Conservation (phyloP, 2,888 invertebrate species). For the Chrysomela aeneicollis region DNA sequence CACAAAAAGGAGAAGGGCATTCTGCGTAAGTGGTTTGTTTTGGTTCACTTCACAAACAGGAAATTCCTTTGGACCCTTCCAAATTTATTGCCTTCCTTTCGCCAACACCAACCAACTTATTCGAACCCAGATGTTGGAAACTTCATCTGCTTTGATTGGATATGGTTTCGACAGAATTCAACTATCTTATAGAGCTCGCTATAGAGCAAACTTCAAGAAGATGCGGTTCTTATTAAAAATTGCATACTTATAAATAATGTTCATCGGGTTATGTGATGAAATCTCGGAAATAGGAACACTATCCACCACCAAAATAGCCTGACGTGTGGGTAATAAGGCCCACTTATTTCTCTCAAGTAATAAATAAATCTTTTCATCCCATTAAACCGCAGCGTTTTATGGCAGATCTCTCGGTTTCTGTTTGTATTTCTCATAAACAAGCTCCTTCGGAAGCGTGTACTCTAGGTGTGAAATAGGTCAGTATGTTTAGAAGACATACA, state of each 20-base stretch:
- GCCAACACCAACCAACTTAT: neutral
- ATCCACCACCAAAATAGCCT: neutral
- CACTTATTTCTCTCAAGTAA: conserved; percentile 9
- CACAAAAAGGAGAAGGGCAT: neutral
- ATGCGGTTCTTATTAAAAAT: neutral
- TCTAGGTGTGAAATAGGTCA: conserved; percentile 10
- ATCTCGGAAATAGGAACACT: neutral
- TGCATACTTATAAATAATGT: neutral
- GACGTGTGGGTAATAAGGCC: neutral
- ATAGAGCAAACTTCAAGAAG: too few relatives aligned
- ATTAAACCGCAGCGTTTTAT: neutral
- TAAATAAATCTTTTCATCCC: neutral
- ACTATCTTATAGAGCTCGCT: too few relatives aligned
- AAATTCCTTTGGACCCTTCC: conserved; percentile 1
- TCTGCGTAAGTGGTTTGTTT: neutral
- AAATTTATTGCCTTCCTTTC: neutral
- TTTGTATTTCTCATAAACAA: conserved; percentile 14
- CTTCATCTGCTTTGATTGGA: neutral
- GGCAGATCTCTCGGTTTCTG: conserved; percentile 6
- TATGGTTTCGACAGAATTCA: neutral
- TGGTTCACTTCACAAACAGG: conserved; percentile 1
- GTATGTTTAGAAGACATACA: neutral
- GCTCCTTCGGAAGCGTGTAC: conserved; percentile 4
- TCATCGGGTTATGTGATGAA: neutral
- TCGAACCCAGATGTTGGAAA: neutral